Percentiles rank a stretch among this genome's conserved stretches.
phyloP scores from a whole-genome alignment of 2,113 vertebrate genomes.

The Catharus fuscescens region DNA sequence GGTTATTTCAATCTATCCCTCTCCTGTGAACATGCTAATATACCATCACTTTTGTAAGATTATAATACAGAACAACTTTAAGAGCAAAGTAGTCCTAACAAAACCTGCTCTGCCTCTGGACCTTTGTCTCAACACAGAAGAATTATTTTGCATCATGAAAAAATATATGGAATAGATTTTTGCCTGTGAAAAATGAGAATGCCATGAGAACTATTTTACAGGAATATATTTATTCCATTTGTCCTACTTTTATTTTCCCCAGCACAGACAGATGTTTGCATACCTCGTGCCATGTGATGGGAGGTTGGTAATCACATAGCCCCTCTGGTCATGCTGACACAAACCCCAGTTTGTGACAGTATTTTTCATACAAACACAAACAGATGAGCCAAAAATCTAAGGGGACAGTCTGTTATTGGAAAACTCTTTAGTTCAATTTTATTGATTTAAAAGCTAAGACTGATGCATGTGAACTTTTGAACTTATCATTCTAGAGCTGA shows the following conservation, averaged over 20 bases:
- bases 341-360: background rate
- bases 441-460: conserved; percentile 47
- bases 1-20: background rate
- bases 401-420: background rate
- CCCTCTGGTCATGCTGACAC: background rate
- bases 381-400: conserved; percentile 14
- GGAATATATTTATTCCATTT: background rate
- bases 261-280: background rate
- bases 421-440: conserved; percentile 3
- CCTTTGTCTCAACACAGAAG: background rate
- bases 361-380: conserved; percentile 25
- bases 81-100: background rate
- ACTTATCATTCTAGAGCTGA: background rate
- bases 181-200: background rate
- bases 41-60: background rate
- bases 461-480: background rate
- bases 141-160: background rate
- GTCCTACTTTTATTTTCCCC: background rate
- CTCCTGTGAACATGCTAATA: background rate
- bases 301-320: background rate
- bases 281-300: background rate
- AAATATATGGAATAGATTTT: background rate
- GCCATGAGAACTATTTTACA: background rate
- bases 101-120: background rate
- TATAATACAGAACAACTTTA: background rate